Evolutionary conservation across 2,888 invertebrate genomes (phyloP).

Genomic region (Diogma glabrata): DNA sequence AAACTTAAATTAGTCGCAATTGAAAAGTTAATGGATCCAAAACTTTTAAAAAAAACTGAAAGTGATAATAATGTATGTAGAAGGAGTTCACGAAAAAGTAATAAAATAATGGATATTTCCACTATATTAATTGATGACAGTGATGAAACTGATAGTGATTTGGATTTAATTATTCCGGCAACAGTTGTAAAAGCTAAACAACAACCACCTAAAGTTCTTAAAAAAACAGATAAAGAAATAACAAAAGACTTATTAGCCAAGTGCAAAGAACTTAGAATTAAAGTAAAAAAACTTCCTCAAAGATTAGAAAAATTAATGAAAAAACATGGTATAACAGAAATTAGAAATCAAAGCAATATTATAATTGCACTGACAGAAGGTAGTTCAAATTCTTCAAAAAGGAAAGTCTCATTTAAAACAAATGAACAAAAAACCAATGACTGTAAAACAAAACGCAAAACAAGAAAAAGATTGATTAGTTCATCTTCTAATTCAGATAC

Average conservation of each 20-base stretch:
- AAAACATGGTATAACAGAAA: conserved; percentile 6
- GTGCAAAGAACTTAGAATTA: conserved; percentile 1
- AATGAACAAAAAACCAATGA: too few relatives aligned
- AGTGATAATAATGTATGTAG: conserved; percentile 1
- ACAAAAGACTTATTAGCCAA: conserved; percentile 1
- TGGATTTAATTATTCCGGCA: not conserved
- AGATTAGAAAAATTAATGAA: conserved; percentile 5
- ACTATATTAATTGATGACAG: conserved; percentile 5
- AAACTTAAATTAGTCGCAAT: conserved; percentile 17
- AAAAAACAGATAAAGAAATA: conserved; percentile 5
- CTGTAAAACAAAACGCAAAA: too few relatives aligned
- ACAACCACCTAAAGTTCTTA: not conserved
- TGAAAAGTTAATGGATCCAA: conserved; percentile 17
- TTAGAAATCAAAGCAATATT: conserved; percentile 6
- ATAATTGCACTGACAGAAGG: too few relatives aligned
- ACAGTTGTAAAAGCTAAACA: not conserved
- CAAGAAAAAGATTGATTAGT: too few relatives aligned
- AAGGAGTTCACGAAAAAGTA: not conserved
- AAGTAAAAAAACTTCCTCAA: conserved; percentile 7
- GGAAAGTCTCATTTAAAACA: not conserved
- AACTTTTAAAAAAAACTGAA: conserved; percentile 15
- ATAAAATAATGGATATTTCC: conserved; percentile 4
- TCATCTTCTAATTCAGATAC: too few relatives aligned
- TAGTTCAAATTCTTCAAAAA: not conserved
- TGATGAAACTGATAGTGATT: conserved; percentile 2